Evolutionary conservation across 2,888 invertebrate genomes (phyloP).

Genomic region (Diplazon laetatorius): DNA sequence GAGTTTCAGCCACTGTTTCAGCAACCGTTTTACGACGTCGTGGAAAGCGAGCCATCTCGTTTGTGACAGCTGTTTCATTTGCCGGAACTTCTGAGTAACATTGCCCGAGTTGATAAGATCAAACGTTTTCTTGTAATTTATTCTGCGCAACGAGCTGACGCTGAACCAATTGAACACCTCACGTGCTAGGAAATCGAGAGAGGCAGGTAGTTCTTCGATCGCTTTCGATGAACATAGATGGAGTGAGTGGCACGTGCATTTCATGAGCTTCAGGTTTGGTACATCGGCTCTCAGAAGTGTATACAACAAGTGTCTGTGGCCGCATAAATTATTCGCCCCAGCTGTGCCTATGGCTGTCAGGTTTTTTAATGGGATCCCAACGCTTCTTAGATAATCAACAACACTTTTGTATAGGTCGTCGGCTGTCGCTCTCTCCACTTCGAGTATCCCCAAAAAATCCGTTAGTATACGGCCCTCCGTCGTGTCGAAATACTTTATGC

Average conservation of each 20-base stretch:
- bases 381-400: slow-evolving; percentile 28
- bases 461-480: slow-evolving; percentile 51
- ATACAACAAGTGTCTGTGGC: slow-evolving; percentile 63
- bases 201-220: slow-evolving; percentile 60
- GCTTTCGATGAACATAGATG: slow-evolving; percentile 68
- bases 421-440: slow-evolving; percentile 58
- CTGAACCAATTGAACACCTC: slow-evolving; percentile 69
- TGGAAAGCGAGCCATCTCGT: slow-evolving; percentile 68
- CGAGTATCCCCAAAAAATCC: slow-evolving; percentile 63
- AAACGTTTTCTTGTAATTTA: slow-evolving; percentile 46
- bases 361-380: slow-evolving; percentile 59
- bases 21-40: slow-evolving; percentile 53
- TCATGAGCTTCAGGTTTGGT: slow-evolving; percentile 60
- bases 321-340: slow-evolving; percentile 67
- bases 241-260: slow-evolving; percentile 68
- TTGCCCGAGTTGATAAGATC: slow-evolving; percentile 39
- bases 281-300: slow-evolving; percentile 63
- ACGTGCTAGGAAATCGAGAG: slow-evolving; percentile 66
- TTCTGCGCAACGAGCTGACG: slow-evolving; percentile 62
- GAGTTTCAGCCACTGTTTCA: slow-evolving; percentile 65
- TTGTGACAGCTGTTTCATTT: slow-evolving; percentile 52
- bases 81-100: slow-evolving; percentile 43
- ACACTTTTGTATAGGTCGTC: slow-evolving; percentile 34
- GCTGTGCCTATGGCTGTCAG: slow-evolving; percentile 68
- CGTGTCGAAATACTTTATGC: slow-evolving; percentile 64